Evolutionary conservation across 2,797 vertebrate species (phyloP).

Genomic region (Coranthus polyacanthus): DNA sequence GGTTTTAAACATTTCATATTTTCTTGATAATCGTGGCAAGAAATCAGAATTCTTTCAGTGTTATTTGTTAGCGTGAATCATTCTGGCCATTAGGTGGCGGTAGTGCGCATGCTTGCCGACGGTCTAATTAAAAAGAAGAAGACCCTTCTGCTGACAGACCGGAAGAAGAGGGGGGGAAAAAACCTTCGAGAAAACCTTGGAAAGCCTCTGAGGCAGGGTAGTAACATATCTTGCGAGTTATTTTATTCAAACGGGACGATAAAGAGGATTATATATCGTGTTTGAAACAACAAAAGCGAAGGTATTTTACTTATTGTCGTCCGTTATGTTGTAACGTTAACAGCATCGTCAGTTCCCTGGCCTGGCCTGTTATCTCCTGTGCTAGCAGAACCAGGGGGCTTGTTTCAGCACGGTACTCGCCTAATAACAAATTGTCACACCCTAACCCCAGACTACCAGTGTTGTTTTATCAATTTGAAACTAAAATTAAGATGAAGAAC

Average conservation of each 20-base stretch:
- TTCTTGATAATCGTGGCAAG: no score
- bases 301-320: not conserved
- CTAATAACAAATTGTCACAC: no score
- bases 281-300: not conserved
- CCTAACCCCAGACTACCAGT: fast-evolving
- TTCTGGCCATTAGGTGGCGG: constrained; percentile 5
- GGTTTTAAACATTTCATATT: no score
- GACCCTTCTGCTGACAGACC: not conserved
- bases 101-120: not conserved
- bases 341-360: not conserved
- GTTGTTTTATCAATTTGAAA: no score
- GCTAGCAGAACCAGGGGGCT: not conserved
- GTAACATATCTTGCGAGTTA: not conserved
- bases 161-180: not conserved
- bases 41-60: no score
- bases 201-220: not conserved
- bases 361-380: not conserved
- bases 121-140: not conserved
- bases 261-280: fast-evolving
- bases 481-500: no score
- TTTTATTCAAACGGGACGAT: not conserved
- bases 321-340: not conserved
- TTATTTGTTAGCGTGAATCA: not conserved
- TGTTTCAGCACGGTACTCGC: not conserved
- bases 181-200: not conserved